Evolutionary conservation across 1,140 invertebrate species (phyloP).

Genomic region (Scylla paramamosain): DNA sequence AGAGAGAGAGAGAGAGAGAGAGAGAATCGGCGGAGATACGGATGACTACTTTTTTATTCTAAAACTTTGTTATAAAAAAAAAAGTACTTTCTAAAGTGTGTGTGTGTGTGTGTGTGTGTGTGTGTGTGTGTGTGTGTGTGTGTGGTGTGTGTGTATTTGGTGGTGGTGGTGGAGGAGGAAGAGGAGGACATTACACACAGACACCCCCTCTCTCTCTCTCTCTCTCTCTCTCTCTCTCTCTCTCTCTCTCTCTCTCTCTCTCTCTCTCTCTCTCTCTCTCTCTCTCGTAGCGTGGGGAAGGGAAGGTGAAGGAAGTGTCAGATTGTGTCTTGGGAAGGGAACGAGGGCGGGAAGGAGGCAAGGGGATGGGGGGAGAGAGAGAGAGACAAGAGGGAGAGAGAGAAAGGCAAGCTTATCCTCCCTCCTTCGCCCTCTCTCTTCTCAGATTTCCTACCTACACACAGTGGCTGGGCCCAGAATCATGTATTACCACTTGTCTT

Average conservation of each 20-base stretch:
- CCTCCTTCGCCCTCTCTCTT: not conserved
- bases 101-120: constrained; percentile 41
- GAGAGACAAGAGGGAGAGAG: no score
- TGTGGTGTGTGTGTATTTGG: constrained; percentile 32
- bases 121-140: constrained; percentile 41
- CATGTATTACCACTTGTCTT: no score
- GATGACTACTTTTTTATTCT: no score
- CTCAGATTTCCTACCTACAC: not conserved
- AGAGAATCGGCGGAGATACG: not conserved
- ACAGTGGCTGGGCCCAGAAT: not conserved
- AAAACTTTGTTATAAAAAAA: no score
- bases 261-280: not conserved
- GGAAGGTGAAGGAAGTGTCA: constrained; percentile 6
- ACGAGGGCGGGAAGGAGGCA: not conserved
- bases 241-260: not conserved
- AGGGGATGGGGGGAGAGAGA: no score
- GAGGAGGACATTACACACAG: not conserved
- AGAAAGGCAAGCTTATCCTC: not conserved
- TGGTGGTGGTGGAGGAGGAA: not conserved
- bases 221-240: constrained; percentile 31
- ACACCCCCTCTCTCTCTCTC: not conserved
- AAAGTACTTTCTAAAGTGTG: not conserved
- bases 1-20: constrained; percentile 5
- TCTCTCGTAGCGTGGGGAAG: not conserved
- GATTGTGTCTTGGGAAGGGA: not conserved